These are phyloP conservation scores for Bufo bufo DNA, from an alignment of 2,113 vertebrate species.

Conservation along the genomic window DNA sequence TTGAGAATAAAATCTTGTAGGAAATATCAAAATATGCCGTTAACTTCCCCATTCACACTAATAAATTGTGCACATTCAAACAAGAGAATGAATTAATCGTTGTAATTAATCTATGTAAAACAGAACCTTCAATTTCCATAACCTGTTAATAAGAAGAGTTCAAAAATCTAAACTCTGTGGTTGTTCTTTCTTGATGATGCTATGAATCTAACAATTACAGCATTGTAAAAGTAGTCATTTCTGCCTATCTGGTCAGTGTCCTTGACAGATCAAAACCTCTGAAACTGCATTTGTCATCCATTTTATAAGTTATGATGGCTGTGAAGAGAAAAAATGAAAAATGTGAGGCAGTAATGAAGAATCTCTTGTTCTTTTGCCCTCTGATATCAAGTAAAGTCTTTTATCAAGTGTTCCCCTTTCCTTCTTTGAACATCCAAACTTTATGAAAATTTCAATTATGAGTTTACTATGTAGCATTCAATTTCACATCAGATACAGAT, in stretches of 20 bases:
- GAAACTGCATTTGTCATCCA: slow-evolving; percentile 55
- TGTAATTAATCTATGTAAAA: slow-evolving; percentile 59
- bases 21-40: slow-evolving; percentile 44
- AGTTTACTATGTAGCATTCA: background rate
- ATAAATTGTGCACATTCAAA: slow-evolving; percentile 56
- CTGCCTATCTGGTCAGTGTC: slow-evolving; percentile 49
- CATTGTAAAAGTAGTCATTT: slow-evolving; percentile 23
- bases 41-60: slow-evolving; percentile 50
- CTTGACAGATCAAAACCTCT: slow-evolving; percentile 51
- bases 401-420: slow-evolving; percentile 24
- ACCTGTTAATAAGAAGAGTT: slow-evolving; percentile 32
- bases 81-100: slow-evolving; percentile 57
- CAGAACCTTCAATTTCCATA: slow-evolving; percentile 53
- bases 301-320: slow-evolving; percentile 39
- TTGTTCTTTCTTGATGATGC: slow-evolving; percentile 11
- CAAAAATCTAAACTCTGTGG: slow-evolving; percentile 39
- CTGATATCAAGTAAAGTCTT: slow-evolving; percentile 46
- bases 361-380: slow-evolving; percentile 51
- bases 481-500: background rate
- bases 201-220: slow-evolving; percentile 31
- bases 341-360: slow-evolving; percentile 45
- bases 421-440: slow-evolving; percentile 2
- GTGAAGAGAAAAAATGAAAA: slow-evolving; percentile 47
- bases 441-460: background rate
- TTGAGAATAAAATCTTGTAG: slow-evolving; percentile 45